Evolutionary conservation across 2,888 invertebrate species (phyloP).

Genomic region (Empis livida): DNA sequence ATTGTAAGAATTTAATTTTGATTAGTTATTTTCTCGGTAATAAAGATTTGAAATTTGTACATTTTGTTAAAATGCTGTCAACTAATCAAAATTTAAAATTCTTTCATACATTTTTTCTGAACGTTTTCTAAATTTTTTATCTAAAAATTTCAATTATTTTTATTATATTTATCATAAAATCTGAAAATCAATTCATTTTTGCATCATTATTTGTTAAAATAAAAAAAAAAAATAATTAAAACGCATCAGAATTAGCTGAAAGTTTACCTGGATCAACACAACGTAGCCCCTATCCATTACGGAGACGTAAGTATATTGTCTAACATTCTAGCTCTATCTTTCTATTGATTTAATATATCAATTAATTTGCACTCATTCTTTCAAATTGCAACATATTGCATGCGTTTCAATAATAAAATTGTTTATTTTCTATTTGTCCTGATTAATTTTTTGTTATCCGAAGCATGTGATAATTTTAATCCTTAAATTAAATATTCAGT

Average conservation of each 20-base stretch:
- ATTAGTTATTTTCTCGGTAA: neutral
- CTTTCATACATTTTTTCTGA: neutral
- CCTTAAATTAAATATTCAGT: neutral
- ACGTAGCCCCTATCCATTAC: slow-evolving; percentile 71
- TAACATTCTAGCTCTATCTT: slow-evolving; percentile 7
- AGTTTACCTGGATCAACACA: slow-evolving; percentile 72
- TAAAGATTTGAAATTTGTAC: too few species aligned
- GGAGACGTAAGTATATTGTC: slow-evolving; percentile 61
- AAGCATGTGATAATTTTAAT: slow-evolving; percentile 1
- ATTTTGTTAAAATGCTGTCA: too few species aligned
- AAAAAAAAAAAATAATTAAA: slow-evolving; percentile 5
- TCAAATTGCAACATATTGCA: too few species aligned
- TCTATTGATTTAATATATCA: slow-evolving; percentile 1
- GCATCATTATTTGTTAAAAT: neutral
- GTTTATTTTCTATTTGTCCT: neutral
- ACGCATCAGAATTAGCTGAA: slow-evolving; percentile 73
- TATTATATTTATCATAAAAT: neutral
- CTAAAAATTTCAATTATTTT: neutral
- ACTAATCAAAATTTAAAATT: neutral
- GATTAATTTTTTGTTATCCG: neutral
- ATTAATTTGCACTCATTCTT: slow-evolving; percentile 7
- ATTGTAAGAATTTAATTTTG: neutral
- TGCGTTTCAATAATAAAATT: too few species aligned
- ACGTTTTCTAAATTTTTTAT: neutral
- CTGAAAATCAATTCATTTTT: neutral